Base-by-base conservation (phyloP, 2,888 invertebrate genomes). In the Colostygia pectinataria region DNA sequence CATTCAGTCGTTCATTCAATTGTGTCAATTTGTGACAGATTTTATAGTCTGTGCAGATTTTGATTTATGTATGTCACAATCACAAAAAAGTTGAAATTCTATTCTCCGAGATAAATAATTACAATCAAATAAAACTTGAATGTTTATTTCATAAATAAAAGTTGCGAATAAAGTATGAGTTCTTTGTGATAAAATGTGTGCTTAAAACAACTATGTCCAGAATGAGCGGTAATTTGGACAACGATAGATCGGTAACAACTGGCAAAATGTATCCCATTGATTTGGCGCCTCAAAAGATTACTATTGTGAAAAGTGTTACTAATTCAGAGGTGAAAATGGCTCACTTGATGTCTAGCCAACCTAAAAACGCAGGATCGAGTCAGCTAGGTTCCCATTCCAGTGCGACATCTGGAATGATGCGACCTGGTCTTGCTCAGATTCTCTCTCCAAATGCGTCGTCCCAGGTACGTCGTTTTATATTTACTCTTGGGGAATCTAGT, bases 221-320 rank as follows among this genome's bases (percentile, higher is more conserved):
- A 73, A 90, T 90, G 90, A 90, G 81, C 66, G 80, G 72, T 63
- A 89, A 88, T 79, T 74, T 85, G 66, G 90, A 90, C 65, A 91
- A 90, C 64, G 92, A 92, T 63, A 91, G 92, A 63, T 91, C 92
- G 65, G 71, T 84, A 56, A 87, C 91, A 60, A 72, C 86, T 65
- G 85, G 85, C 60, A 93, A 93, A 82, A 90, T 90, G 77, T 91
- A 91, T 80, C 90, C 90, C 57, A 90, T 90, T 63, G 90, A 90
- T 82, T 86, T 90, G 76, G 90, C 90, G 49, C 87, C 88, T 59
- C 89, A 87, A 74, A 90, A 90, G 74, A 90, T 90, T 48, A 89
- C 90, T 62, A 90, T 90, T 43, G 90, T 90, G 25, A 90, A 90
- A 67, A 84, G 77, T 66, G 83, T 88, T 51, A 69, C 88, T 1